A percentile compares a stretch with the other conserved stretches of the same genome.
Conservation (phyloP, 2,797 vertebrate genomes). For the Bradypodion pumilum region DNA sequence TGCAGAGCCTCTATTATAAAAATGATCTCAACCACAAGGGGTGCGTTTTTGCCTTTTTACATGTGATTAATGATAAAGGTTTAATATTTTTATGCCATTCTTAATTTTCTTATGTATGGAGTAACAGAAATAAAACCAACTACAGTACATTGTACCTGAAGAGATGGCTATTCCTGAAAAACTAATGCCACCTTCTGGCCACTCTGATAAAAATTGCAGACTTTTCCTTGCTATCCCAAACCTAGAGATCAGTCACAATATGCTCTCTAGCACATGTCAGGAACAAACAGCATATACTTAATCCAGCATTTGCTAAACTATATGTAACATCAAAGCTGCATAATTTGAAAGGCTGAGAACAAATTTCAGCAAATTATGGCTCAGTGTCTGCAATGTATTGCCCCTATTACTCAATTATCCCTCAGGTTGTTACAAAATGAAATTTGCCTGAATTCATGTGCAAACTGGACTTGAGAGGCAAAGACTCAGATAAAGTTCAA, state of each 20-base stretch:
- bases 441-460: neutral
- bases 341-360: neutral
- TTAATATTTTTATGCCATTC: neutral
- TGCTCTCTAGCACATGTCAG: neutral
- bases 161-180: conserved; percentile 28
- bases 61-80: neutral
- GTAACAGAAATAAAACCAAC: neutral
- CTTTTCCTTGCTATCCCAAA: neutral
- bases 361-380: neutral
- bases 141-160: neutral
- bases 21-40: too few species aligned
- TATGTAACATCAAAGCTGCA: neutral
- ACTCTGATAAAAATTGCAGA: neutral
- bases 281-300: neutral
- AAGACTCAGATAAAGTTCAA: neutral
- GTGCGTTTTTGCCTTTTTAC: too few species aligned
- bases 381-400: neutral
- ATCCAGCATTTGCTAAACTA: neutral
- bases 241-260: neutral
- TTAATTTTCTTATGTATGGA: neutral
- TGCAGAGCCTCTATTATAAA: too few species aligned
- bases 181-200: conserved; percentile 56
- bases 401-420: neutral
- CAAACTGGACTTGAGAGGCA: neutral
- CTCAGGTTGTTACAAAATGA: neutral